Evolutionary conservation across 2,797 vertebrate species (phyloP).

Genomic region (Semotilus atromaculatus): DNA sequence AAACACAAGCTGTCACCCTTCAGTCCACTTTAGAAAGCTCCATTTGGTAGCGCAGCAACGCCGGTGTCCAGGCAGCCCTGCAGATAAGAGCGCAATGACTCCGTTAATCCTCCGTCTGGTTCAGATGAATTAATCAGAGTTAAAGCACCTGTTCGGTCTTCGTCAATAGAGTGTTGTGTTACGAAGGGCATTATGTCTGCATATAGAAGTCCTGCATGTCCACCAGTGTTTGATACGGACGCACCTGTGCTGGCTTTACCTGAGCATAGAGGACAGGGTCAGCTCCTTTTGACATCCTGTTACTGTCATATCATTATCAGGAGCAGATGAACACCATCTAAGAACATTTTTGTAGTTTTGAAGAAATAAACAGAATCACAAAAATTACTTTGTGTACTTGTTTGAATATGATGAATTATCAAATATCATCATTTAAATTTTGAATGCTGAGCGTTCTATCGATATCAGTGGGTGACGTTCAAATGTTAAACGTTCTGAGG

Average conservation of each 20-base stretch:
- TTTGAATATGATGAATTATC: neutral
- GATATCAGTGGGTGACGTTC: neutral
- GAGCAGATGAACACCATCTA: neutral
- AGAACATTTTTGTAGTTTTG: neutral
- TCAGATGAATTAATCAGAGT: constrained; percentile 71
- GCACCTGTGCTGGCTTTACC: constrained; percentile 63
- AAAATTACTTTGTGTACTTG: too few species aligned
- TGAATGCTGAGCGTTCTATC: neutral
- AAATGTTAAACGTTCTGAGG: neutral
- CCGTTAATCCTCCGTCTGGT: constrained; percentile 54
- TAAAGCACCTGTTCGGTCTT: constrained; percentile 74
- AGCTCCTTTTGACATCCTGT: neutral
- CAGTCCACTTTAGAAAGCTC: constrained; percentile 57
- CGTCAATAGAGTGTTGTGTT: constrained; percentile 70
- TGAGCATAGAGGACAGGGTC: constrained; percentile 47
- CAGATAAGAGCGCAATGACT: constrained; percentile 68
- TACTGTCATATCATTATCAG: neutral
- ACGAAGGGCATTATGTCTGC: constrained; percentile 60
- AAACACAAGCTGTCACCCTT: constrained; percentile 59
- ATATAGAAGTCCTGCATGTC: constrained; percentile 59
- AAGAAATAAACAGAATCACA: neutral
- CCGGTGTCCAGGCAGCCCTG: constrained; percentile 62
- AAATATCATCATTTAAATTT: neutral
- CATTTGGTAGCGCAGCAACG: constrained; percentile 65
- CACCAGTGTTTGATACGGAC: constrained; percentile 28